These are phyloP conservation scores for Masnerella sp. DNA, from an alignment of 2,888 invertebrate genomes.

Conservation along the genomic window DNA sequence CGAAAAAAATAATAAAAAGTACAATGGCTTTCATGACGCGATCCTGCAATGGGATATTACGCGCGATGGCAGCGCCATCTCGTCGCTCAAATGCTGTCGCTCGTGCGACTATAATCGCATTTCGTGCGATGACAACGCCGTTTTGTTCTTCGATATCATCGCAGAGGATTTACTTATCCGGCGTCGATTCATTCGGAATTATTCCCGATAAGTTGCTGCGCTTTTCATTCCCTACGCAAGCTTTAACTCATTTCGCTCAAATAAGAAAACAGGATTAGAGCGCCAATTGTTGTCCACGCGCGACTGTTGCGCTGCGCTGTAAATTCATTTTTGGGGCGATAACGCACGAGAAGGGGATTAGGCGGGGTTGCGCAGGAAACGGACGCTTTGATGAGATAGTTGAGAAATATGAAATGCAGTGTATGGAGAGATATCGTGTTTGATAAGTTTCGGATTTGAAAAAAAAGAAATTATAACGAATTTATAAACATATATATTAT, in stretches of 20 bases:
- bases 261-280: constrained; percentile 57
- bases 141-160: constrained; percentile 60
- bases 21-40: constrained; percentile 64
- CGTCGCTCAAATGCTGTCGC: constrained; percentile 50
- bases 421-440: too few species aligned
- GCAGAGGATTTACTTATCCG: constrained; percentile 59
- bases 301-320: constrained; percentile 15
- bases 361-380: too few species aligned
- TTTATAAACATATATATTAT: too few species aligned
- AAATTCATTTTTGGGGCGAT: constrained; percentile 22
- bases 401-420: too few species aligned
- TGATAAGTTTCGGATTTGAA: too few species aligned
- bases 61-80: constrained; percentile 57
- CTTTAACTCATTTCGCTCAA: constrained; percentile 52
- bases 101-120: constrained; percentile 59
- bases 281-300: constrained; percentile 35
- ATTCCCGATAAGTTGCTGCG: constrained; percentile 58
- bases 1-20: constrained; percentile 49
- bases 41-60: constrained; percentile 61
- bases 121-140: constrained; percentile 60
- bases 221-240: constrained; percentile 50
- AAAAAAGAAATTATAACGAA: too few species aligned
- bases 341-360: too few species aligned
- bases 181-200: constrained; percentile 58
- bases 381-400: too few species aligned